Evolutionary conservation across 2,888 invertebrate genomes (phyloP).

Genomic region (Lacanobia oleracea): DNA sequence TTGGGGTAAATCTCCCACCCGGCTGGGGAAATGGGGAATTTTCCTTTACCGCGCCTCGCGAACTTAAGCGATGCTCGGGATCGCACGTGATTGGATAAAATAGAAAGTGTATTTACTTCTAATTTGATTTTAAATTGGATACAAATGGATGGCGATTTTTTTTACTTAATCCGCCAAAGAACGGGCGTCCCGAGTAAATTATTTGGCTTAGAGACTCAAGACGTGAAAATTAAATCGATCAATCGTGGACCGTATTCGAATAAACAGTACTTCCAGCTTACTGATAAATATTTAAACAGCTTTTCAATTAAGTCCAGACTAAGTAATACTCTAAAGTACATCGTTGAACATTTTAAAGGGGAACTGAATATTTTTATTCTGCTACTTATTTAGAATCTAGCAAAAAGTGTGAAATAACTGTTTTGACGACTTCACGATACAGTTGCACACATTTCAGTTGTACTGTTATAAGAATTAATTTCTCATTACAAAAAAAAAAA

Average conservation of each 20-base stretch:
- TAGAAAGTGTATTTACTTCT: conserved; percentile 88
- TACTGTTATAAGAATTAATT: too few species aligned
- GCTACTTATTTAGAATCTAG: conserved; percentile 10
- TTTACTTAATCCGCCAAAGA: conserved; percentile 77
- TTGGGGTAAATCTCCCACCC: conserved; percentile 86
- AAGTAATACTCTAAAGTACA: conserved; percentile 49
- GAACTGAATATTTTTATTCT: conserved; percentile 25
- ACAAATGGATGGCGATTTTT: conserved; percentile 85
- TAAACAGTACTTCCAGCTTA: conserved; percentile 56
- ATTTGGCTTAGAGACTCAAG: conserved; percentile 78
- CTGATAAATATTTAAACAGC: conserved; percentile 63
- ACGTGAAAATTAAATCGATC: conserved; percentile 80
- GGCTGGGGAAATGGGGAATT: conserved; percentile 80
- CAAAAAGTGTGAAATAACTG: not conserved
- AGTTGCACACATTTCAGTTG: too few species aligned
- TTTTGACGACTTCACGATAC: not conserved
- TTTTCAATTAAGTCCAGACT: conserved; percentile 56
- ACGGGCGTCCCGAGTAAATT: conserved; percentile 75
- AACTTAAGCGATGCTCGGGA: conserved; percentile 76
- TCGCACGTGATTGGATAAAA: conserved; percentile 86
- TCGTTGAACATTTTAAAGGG: conserved; percentile 13
- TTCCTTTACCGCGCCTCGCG: conserved; percentile 78
- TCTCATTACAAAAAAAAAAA: not conserved
- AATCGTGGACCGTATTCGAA: conserved; percentile 69
- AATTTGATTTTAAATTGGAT: conserved; percentile 89